Conservation (phyloP, 2,797 vertebrate species). For the Sardinella longiceps region DNA sequence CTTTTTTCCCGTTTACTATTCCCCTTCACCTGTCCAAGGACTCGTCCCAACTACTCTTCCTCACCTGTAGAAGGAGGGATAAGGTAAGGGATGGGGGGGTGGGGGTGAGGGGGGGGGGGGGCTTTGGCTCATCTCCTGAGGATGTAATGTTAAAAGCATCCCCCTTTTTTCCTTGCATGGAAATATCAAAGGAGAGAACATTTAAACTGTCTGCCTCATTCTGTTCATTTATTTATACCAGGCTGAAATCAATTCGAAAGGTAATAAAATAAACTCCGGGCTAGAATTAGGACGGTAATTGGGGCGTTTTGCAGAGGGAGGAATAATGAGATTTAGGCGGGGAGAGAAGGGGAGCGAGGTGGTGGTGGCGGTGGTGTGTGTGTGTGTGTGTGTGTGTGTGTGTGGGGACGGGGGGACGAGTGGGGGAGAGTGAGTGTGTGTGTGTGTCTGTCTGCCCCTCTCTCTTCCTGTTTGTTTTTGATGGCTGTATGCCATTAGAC, state of each 20-base stretch:
- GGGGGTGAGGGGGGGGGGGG: background rate
- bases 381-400: constrained; percentile 53
- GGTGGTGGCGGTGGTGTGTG: constrained; percentile 52
- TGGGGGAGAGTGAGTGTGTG: constrained; percentile 44
- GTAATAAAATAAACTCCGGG: constrained; percentile 66
- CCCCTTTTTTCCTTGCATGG: constrained; percentile 34
- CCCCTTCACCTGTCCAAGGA: background rate
- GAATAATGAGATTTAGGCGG: constrained; percentile 56
- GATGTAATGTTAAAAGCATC: constrained; percentile 37
- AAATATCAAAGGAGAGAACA: constrained; percentile 53
- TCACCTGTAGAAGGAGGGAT: background rate
- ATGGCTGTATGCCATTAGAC: constrained; percentile 73
- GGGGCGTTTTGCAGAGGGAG: constrained; percentile 63
- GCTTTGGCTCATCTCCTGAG: background rate
- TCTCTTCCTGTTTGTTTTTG: constrained; percentile 68
- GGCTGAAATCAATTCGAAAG: constrained; percentile 63
- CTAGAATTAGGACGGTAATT: constrained; percentile 72
- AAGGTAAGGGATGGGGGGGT: too few relatives aligned
- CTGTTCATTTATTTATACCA: constrained; percentile 59
- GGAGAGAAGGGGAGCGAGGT: constrained; percentile 51
- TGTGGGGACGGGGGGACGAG: constrained; percentile 50
- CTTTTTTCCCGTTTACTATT: background rate
- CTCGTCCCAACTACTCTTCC: background rate
- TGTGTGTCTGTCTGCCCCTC: constrained; percentile 57
- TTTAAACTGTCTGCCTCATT: constrained; percentile 60